Percentiles rank a stretch among this genome's conserved stretches.
phyloP scores from a whole-genome alignment of 1,140 invertebrate species.

The Chelonus insularis region DNA sequence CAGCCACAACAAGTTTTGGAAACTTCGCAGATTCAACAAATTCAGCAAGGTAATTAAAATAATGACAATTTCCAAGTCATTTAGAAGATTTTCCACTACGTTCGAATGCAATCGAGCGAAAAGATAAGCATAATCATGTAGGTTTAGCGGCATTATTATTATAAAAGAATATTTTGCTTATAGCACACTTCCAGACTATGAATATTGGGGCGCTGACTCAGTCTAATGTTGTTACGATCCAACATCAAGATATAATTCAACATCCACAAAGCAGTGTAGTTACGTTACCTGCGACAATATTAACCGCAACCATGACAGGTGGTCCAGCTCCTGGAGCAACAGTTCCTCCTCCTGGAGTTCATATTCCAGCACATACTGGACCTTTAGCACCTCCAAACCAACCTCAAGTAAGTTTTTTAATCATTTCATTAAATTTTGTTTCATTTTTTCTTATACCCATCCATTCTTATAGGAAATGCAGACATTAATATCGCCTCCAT shows the following conservation, averaged over 20 bases:
- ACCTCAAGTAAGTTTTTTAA: slow-evolving; percentile 45
- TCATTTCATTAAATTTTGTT: not conserved
- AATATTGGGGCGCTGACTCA: slow-evolving; percentile 57
- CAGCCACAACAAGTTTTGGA: slow-evolving; percentile 54
- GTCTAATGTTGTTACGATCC: slow-evolving; percentile 58
- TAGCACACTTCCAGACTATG: slow-evolving; percentile 60
- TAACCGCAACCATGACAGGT: slow-evolving; percentile 56
- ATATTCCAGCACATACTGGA: slow-evolving; percentile 52
- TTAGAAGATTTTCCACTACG: no score
- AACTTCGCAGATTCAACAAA: slow-evolving; percentile 50
- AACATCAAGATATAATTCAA: slow-evolving; percentile 59
- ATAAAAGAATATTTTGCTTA: slow-evolving; percentile 27
- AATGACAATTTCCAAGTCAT: no score
- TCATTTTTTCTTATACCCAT: slow-evolving; percentile 11
- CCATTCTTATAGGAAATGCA: slow-evolving; percentile 47
- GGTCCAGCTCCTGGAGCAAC: slow-evolving; percentile 44
- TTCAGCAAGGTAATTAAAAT: slow-evolving; percentile 44
- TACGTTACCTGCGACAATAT: slow-evolving; percentile 53
- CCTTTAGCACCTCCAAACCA: slow-evolving; percentile 51
- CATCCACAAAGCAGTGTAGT: slow-evolving; percentile 57
- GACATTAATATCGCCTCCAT: slow-evolving; percentile 50
- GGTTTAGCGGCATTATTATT: no score
- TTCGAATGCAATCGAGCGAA: no score
- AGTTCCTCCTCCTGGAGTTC: slow-evolving; percentile 52
- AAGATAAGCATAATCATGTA: no score